These are phyloP conservation scores for Parasteatoda lunata DNA, from an alignment of 2,888 invertebrate genomes.

Conservation along the genomic window DNA sequence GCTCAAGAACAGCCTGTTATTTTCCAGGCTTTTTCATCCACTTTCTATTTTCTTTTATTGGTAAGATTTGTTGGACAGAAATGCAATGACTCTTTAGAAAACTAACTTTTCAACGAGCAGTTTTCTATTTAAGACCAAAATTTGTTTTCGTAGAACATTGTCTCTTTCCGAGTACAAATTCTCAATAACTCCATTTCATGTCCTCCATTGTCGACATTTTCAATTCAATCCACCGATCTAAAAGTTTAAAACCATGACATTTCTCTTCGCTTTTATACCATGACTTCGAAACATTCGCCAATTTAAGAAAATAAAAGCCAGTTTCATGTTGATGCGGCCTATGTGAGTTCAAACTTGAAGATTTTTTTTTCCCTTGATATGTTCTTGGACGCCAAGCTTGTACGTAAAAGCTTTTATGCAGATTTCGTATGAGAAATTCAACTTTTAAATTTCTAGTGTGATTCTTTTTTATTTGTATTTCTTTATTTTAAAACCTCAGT, in stretches of 20 bases:
- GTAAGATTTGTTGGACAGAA: constrained; percentile 18
- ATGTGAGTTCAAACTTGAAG: background rate
- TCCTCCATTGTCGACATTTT: constrained; percentile 7
- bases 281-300: constrained; percentile 18
- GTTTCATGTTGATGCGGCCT: background rate
- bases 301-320: background rate
- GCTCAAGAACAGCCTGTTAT: background rate
- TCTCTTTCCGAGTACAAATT: constrained; percentile 35
- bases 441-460: no score
- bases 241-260: constrained; percentile 37
- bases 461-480: no score
- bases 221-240: constrained; percentile 30
- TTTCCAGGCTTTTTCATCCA: background rate
- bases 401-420: no score
- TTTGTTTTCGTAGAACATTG: constrained; percentile 32
- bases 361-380: background rate
- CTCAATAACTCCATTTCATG: constrained; percentile 11
- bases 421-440: no score
- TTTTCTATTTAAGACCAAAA: constrained; percentile 14
- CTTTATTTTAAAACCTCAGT: no score
- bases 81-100: background rate
- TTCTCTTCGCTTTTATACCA: background rate
- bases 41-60: background rate
- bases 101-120: constrained; percentile 18
- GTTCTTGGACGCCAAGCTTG: no score